Evolutionary conservation across 2,888 invertebrate species (phyloP).

Genomic region (Choristoneura rosaceana): DNA sequence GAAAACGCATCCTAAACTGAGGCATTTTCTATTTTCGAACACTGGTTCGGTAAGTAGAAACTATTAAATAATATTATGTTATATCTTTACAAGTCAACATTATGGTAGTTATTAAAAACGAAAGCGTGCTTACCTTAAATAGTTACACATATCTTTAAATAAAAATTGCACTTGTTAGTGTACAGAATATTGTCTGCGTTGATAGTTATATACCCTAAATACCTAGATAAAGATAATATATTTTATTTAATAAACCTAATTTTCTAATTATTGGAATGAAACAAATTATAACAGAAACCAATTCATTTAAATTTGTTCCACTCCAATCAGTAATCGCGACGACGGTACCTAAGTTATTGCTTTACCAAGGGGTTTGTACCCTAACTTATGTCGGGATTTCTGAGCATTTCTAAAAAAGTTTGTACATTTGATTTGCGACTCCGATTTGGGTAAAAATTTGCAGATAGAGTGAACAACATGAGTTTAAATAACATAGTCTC

Average conservation of each 20-base stretch:
- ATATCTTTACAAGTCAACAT: neutral
- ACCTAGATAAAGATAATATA: too few species aligned
- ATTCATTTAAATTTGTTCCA: neutral
- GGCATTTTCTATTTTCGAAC: neutral
- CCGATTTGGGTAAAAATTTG: too few species aligned
- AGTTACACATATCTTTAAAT: neutral
- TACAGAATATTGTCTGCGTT: neutral
- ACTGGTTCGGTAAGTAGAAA: neutral
- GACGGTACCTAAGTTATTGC: conserved; percentile 10
- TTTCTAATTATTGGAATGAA: neutral
- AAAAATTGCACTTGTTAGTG: neutral
- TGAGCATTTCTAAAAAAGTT: too few species aligned
- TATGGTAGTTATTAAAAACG: neutral
- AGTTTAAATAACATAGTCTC: too few species aligned
- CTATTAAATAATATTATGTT: neutral
- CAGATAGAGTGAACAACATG: too few species aligned
- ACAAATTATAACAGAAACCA: neutral
- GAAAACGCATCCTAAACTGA: too few species aligned
- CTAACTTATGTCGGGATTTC: neutral
- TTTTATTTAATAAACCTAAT: too few species aligned
- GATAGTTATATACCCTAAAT: neutral
- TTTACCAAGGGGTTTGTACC: neutral
- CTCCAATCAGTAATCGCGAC: neutral
- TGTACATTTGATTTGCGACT: too few species aligned
- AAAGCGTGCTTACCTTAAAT: too few species aligned